These are phyloP conservation scores for Chaitophorus viminalis DNA, from an alignment of 2,888 invertebrate genomes.

Conservation along the genomic window DNA sequence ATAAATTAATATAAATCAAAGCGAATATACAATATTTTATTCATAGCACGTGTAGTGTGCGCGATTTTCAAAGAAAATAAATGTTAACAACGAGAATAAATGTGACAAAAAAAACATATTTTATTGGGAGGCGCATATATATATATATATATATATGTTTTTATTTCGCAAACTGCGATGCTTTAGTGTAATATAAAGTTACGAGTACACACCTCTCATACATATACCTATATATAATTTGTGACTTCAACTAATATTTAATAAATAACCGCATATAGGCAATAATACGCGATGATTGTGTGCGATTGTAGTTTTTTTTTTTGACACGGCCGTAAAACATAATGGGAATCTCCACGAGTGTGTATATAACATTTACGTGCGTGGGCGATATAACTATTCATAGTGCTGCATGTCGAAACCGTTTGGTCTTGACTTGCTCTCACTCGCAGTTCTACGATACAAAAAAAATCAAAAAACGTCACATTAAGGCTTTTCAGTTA, in stretches of 20 bases:
- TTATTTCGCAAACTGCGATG: background rate
- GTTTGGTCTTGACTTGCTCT: too few species aligned
- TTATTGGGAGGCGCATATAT: background rate
- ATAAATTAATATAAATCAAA: conserved; percentile 8
- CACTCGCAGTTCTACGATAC: background rate
- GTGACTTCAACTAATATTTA: conserved; percentile 29
- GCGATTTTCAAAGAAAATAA: conserved; percentile 31
- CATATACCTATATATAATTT: background rate
- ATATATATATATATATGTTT: background rate
- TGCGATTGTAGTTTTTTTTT: background rate
- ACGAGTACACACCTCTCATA: background rate
- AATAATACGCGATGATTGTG: background rate
- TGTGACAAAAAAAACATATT: conserved; percentile 19
- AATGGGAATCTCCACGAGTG: background rate
- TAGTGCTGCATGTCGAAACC: background rate
- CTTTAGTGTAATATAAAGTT: conserved; percentile 17
- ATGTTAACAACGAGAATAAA: conserved; percentile 31
- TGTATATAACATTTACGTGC: background rate
- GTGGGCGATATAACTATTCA: background rate
- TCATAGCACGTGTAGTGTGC: background rate
- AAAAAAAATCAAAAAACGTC: background rate
- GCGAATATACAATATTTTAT: background rate
- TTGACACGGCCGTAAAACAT: background rate
- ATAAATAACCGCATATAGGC: background rate
- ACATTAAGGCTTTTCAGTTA: too few species aligned